Base-by-base conservation (phyloP, 1,140 invertebrate species). In the Danaus melanippus region DNA sequence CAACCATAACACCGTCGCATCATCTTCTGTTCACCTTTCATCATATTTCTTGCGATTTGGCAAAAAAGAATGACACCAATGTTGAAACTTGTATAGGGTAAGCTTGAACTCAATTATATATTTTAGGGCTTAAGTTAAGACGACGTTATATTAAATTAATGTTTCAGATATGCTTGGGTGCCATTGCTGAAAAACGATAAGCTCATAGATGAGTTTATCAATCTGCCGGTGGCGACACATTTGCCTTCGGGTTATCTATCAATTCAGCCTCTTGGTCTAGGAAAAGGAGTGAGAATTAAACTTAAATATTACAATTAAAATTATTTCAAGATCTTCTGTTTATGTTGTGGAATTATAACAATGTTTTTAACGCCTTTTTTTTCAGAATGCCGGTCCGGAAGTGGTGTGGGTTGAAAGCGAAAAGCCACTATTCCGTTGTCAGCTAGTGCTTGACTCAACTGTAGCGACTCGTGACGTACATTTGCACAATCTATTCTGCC, bases 381-480 rank as follows among this genome's bases (percentile, higher is more conserved):
- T 79, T 70, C 67, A 97, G 95, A 95, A 94, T 82, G 89, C 93
- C 55, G 95, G 95, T 0, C 95, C 96, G 9, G 96, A 98, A 69
- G 93, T 98, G 10, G 92, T 92, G 61, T 98, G 96, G 96, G 94
- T 98, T 39, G 96, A 98, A 83, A 90, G 92, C 47, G 96, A 96
- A 67, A 93, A 94, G 71, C 92, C 91, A 43, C 89, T 98, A 1
- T 98, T 98, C 70, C 92, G 91, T 42, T 92, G 97, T n/a, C 90
- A 90, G 41, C 89, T 97, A 40, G 91, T 93, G 48, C 86, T 98
- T 12, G 91, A 94, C 41, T 98, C 96, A 0, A 97, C 96, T 2
- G 92, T 98, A 9, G 92, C 95, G 39, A 96, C 95, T 0, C 90
- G 90, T 42, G 96, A 97, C 86, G 89, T 91, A 55, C 95, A 97